Evolutionary conservation across 2,888 invertebrate species (phyloP).

Genomic region (Micropterix aruncella): DNA sequence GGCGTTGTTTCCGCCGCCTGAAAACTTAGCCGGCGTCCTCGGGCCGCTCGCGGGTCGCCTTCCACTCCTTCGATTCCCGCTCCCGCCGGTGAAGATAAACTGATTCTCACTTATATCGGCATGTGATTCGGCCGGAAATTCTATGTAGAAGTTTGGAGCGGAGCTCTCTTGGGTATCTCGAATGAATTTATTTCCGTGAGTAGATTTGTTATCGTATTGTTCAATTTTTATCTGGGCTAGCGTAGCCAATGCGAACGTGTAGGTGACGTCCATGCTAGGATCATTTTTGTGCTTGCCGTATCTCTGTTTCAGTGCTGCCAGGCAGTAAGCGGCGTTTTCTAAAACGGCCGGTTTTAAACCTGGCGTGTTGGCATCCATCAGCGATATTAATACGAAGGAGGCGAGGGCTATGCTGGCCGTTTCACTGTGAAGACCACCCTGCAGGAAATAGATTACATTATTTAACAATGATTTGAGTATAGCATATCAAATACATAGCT

Average conservation of each 20-base stretch:
- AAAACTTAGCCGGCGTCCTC: conserved; percentile 5
- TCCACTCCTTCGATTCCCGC: not conserved
- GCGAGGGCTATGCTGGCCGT: conserved; percentile 48
- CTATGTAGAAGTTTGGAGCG: not conserved
- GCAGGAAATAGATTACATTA: no score
- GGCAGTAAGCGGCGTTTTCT: conserved; percentile 44
- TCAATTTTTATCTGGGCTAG: conserved; percentile 12
- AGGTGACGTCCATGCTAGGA: conserved; percentile 21
- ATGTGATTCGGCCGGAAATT: not conserved
- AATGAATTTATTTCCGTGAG: not conserved
- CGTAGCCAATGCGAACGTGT: conserved; percentile 22
- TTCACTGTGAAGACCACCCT: conserved; percentile 41
- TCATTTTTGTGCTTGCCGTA: conserved; percentile 12
- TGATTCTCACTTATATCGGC: not conserved
- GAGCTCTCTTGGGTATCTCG: not conserved
- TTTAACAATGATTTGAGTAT: no score
- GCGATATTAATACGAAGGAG: conserved; percentile 52
- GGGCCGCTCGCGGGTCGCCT: not conserved
- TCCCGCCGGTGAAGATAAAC: not conserved
- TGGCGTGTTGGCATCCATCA: conserved; percentile 41
- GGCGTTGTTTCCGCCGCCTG: conserved; percentile 20
- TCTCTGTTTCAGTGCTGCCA: conserved; percentile 28
- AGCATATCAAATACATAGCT: no score
- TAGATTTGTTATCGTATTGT: conserved; percentile 5
- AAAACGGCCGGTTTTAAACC: conserved; percentile 30